Percentiles rank a stretch among this genome's conserved stretches.
Evolutionary conservation across 2,113 vertebrate genomes (phyloP).

Genomic region (Ceyx margarethae): DNA sequence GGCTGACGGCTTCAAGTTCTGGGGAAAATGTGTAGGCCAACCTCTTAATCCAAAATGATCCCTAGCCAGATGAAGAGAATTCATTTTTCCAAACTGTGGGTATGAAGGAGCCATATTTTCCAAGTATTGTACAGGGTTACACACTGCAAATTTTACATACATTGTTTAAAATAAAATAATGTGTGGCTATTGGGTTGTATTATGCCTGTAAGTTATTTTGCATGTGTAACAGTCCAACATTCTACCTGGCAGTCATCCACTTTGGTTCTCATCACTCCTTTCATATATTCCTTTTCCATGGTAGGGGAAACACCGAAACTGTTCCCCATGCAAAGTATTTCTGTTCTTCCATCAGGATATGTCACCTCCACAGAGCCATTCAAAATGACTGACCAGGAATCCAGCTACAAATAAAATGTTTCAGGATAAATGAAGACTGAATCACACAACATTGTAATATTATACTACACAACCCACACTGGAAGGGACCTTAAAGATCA

Average conservation of each 20-base stretch:
- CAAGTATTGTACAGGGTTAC: not conserved
- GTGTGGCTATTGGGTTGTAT: not conserved
- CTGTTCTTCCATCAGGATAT: conserved; percentile 89
- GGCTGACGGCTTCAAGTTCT: not conserved
- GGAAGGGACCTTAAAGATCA: too few species aligned
- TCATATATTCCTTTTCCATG: conserved; percentile 98
- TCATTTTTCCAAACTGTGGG: not conserved
- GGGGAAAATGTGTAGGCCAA: not conserved
- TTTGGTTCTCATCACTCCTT: conserved; percentile 98
- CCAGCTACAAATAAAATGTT: conserved; percentile 79
- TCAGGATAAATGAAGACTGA: not conserved
- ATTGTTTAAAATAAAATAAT: not conserved
- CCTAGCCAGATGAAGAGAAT: not conserved
- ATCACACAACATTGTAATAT: not conserved
- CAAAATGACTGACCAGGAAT: conserved; percentile 98
- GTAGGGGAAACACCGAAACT: conserved; percentile 97
- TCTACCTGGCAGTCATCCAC: conserved; percentile 98
- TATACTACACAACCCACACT: too few species aligned
- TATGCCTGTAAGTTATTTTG: not conserved
- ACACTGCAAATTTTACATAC: not conserved
- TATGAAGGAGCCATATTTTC: not conserved
- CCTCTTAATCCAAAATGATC: not conserved
- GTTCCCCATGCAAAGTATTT: conserved; percentile 98
- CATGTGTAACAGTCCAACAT: not conserved
- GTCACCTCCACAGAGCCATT: conserved; percentile 98